A percentile compares a stretch with the other conserved stretches of the same genome.
Evolutionary conservation across 2,888 invertebrate species (phyloP).

Genomic region (Timema cristinae): DNA sequence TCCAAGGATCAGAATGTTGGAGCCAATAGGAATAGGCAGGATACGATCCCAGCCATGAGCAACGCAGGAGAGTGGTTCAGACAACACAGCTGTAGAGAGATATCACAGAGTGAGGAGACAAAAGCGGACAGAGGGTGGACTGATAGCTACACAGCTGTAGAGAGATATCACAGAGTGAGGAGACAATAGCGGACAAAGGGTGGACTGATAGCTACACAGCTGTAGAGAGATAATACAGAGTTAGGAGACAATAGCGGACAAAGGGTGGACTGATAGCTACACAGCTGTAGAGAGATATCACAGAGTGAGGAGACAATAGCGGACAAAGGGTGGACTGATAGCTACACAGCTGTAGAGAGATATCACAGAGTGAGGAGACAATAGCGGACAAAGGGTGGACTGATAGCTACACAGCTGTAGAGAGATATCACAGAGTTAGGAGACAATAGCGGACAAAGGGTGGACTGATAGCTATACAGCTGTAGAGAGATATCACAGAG

Average conservation of each 20-base stretch:
- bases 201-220: too few relatives aligned
- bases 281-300: slow-evolving; percentile 48
- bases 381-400: too few relatives aligned
- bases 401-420: slow-evolving; percentile 55
- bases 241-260: not conserved
- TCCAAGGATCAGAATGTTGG: slow-evolving; percentile 60
- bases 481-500: slow-evolving; percentile 35
- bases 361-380: not conserved
- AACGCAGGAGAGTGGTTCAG: slow-evolving; percentile 67
- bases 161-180: not conserved
- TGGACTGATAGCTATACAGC: too few relatives aligned
- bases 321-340: too few relatives aligned
- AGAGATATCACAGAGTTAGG: not conserved
- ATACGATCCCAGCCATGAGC: slow-evolving; percentile 65
- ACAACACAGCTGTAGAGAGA: slow-evolving; percentile 53
- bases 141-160: slow-evolving; percentile 55
- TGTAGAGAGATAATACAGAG: slow-evolving; percentile 35
- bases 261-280: too few relatives aligned
- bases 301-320: not conserved
- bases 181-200: too few relatives aligned
- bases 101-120: not conserved
- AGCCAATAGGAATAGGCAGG: slow-evolving; percentile 56
- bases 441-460: too few relatives aligned
- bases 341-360: slow-evolving; percentile 51
- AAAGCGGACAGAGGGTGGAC: not conserved